Conservation (phyloP, 2,797 vertebrate species). For the Danio choprae region DNA sequence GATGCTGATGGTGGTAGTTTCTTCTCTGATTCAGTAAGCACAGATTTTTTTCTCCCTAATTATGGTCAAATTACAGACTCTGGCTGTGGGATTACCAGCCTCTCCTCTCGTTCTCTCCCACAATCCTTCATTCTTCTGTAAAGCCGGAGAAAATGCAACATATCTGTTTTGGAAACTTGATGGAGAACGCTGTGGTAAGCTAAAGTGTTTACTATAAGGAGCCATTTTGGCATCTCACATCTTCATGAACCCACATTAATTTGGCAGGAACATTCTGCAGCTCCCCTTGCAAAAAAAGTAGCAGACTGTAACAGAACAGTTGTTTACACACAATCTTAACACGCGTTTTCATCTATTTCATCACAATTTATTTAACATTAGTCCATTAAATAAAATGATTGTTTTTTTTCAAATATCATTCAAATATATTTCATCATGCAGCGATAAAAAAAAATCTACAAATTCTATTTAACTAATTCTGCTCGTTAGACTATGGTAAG, state of each 20-base stretch:
- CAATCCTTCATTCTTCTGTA: conserved; percentile 54
- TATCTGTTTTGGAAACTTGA: conserved; percentile 58
- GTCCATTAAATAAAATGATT: no score
- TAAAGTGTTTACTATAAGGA: conserved; percentile 26
- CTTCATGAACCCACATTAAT: conserved; percentile 15
- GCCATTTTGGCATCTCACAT: conserved; percentile 23
- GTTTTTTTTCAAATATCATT: no score
- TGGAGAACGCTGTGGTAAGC: conserved; percentile 22
- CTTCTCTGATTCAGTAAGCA: conserved; percentile 64
- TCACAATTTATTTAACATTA: no score
- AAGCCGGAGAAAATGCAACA: conserved; percentile 40
- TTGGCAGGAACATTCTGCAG: not conserved
- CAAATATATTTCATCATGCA: no score
- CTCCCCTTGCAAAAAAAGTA: not conserved
- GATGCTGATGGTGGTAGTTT: conserved; percentile 66
- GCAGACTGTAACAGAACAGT: not conserved
- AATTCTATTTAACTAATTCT: no score
- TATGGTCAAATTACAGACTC: conserved; percentile 70
- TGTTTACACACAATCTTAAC: not conserved
- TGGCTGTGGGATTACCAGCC: conserved; percentile 60
- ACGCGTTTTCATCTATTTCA: not conserved
- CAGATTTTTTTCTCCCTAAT: conserved; percentile 67
- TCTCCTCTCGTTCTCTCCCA: conserved; percentile 62
- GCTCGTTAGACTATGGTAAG: no score
- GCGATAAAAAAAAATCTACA: no score